These are phyloP conservation scores for Acleris sparsana DNA, from an alignment of 2,888 invertebrate genomes.

Conservation along the genomic window DNA sequence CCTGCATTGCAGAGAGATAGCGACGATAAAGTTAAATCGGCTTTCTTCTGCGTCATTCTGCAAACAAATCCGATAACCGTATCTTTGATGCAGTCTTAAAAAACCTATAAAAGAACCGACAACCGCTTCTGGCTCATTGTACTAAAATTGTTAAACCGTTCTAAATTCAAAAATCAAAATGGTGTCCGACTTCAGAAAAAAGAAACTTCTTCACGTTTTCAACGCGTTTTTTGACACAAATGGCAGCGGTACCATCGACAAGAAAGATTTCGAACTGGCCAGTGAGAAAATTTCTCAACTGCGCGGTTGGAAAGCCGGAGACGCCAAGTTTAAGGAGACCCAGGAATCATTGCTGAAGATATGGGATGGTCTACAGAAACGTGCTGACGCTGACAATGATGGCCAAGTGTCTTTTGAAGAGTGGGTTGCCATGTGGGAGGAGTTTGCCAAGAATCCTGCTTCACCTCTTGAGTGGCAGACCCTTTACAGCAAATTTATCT, in stretches of 20 bases:
- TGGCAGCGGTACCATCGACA: slow-evolving; percentile 93
- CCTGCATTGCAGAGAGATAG: slow-evolving; percentile 52
- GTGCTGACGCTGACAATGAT: slow-evolving; percentile 93
- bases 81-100: slow-evolving; percentile 29
- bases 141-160: slow-evolving; percentile 4
- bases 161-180: slow-evolving; percentile 58
- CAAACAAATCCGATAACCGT: slow-evolving; percentile 28
- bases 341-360: slow-evolving; percentile 89
- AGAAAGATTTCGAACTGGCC: slow-evolving; percentile 93
- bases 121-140: slow-evolving; percentile 5
- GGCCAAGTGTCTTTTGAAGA: slow-evolving; percentile 93
- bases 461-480: slow-evolving; percentile 92
- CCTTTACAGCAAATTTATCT: slow-evolving; percentile 93
- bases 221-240: slow-evolving; percentile 94
- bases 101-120: slow-evolving; percentile 15
- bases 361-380: slow-evolving; percentile 91
- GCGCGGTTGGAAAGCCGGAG: slow-evolving; percentile 89
- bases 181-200: slow-evolving; percentile 94
- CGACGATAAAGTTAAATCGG: slow-evolving; percentile 37
- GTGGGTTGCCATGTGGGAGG: slow-evolving; percentile 94
- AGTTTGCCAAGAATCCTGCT: slow-evolving; percentile 89
- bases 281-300: slow-evolving; percentile 92
- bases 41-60: slow-evolving; percentile 23
- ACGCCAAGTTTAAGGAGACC: slow-evolving; percentile 88
- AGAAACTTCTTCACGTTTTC: slow-evolving; percentile 94